Evolutionary conservation across 2,113 vertebrate genomes (phyloP), one percentile per base, ranked within the genome.

Genomic region (Callionymus lyra): DNA sequence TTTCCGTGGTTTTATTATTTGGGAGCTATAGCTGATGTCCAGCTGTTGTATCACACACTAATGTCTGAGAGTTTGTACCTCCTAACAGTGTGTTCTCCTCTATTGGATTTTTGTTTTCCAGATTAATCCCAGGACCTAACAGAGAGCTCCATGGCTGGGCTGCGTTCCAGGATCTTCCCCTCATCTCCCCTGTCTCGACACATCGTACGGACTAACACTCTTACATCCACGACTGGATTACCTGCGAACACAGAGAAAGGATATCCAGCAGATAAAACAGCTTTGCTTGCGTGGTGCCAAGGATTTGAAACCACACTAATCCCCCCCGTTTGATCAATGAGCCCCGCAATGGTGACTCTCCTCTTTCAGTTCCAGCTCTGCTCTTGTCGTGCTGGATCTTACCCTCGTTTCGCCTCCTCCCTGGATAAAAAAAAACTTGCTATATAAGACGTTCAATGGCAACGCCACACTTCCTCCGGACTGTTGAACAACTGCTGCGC

Each of bases 121-220:
- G 95, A 98, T 98, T 88, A 89, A 98, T 80, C 93, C 94, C 12
- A 91, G 92, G 88, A 92, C 92, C 87, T 98, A 98, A 94, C 83
- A 77, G 83, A 82, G 77, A 6, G 6, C 59, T 70, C 31, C 53
- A 73, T 79, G 41, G 60, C 69, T 16, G 68, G 67, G 65, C 81
- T 60, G 56, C 37, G 35, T 39, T 48, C 63, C 76, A 85, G 80
- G 79, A 84, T 81, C 82, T 45, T 40, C 56, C 81, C 68, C 47
- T 50, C 50, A 48, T 51, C 65, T 36, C 42, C 63, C 43, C 56
- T 65, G 56, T 56, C 85, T 80, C 82, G 57, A 80, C 51, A 74
- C 73, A 67, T 68, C 70, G 63, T 84, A 86, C 54, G 63, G 79
- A 85, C 81, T 80, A 76, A 84, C 77, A 89, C 79, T 86, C 87